Evolutionary conservation across 2,797 vertebrate species (phyloP), one percentile per base, ranked within the genome.

Genomic region (Sebastes oblongus): DNA sequence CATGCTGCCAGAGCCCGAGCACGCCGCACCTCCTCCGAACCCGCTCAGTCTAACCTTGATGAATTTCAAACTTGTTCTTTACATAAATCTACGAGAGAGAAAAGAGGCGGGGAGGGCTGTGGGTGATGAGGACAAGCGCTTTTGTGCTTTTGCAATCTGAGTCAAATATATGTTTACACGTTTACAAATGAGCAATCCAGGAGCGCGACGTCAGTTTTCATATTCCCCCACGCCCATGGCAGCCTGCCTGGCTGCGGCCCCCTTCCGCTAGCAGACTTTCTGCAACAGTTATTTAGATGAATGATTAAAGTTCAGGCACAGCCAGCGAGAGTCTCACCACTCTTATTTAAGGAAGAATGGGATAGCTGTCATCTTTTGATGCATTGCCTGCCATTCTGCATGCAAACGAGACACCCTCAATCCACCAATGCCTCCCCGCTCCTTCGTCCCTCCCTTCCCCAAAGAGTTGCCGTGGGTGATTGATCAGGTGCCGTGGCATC

Each of bases 281-380:
- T 93, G 93, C 91, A 90, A 89, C 91, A 93, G 90, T 96, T 96
- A 95, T 96, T 95, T 95, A 96, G 95, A 95, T 94, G 94, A 95
- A 96, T 96, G 96, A 96, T 96, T 96, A 95, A 96, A 96, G 94
- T 95, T 95, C 92, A 93, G 91, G 90, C 93, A 78, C 89, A 88
- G 91, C 94, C 89, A 91, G 91, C 90, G 80, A 89, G 90, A 94
- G 90, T 91, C 94, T 88, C 93, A 88, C 90, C 75, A 83, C 92
- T 95, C 93, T 95, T 95, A 92, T 95, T 96, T 95, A 94, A 93
- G 91, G 90, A 91, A 93, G 93, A 96, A 96, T 93, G 91, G 93
- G 87, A 83, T 89, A 88, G 89, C 94, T 95, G 96, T 95, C 96
- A 95, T 95, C 91, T 94, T 94, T 93, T 96, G 95, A 96, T 96